Conservation (phyloP, 2,888 invertebrate genomes). For the Plagodis dolabraria region DNA sequence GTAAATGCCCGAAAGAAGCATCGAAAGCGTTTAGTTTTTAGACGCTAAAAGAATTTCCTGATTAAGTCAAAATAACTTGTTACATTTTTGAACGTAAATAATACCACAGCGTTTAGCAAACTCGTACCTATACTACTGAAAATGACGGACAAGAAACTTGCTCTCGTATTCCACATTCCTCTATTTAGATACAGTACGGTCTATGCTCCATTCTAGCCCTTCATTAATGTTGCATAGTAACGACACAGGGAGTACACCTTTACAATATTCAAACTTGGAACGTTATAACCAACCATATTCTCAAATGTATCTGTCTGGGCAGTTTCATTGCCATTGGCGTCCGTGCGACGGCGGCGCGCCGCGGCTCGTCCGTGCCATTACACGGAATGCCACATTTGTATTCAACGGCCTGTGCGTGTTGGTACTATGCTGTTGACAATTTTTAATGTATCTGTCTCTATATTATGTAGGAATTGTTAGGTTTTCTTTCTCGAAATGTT, state of each 20-base stretch:
- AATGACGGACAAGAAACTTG: no score
- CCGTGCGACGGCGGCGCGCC: slow-evolving; percentile 14
- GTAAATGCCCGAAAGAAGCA: no score
- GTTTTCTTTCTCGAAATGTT: no score
- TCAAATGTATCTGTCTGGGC: slow-evolving; percentile 36
- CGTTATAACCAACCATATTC: slow-evolving; percentile 13
- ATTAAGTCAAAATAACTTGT: no score
- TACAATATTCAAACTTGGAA: slow-evolving; percentile 3
- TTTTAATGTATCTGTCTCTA: slow-evolving; percentile 20
- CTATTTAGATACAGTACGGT: no score
- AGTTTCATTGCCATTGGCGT: slow-evolving; percentile 25
- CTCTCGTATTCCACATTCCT: no score
- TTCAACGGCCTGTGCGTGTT: slow-evolving; percentile 46
- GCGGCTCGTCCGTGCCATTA: slow-evolving; percentile 40
- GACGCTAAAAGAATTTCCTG: no score
- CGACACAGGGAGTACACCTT: background rate
- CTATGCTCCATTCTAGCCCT: background rate
- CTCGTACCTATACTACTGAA: no score
- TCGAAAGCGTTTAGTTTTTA: no score
- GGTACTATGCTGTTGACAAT: slow-evolving; percentile 30
- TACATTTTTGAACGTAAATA: no score
- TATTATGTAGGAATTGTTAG: background rate
- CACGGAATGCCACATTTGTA: slow-evolving; percentile 53
- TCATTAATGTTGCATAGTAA: background rate
- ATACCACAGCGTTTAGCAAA: no score